Evolutionary conservation across 2,888 invertebrate genomes (phyloP), one percentile per base, ranked within the genome.

Genomic region (Hylaea fasciaria): DNA sequence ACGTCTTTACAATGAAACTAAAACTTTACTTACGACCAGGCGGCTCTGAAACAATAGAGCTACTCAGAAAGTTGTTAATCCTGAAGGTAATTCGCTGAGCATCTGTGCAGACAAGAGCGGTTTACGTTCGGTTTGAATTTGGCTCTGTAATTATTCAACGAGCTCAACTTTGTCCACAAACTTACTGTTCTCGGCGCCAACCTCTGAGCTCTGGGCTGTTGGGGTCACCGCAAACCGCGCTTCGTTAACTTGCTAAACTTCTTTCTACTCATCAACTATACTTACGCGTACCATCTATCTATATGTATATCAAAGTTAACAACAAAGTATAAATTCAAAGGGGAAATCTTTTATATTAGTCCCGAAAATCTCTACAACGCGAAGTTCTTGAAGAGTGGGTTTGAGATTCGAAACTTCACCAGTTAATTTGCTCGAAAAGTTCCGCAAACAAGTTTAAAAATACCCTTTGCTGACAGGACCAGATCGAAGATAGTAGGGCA

Each of bases 91-190:
- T 70, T 71, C 62, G 16, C 62, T 59, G 50, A 68, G 69, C 69
- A 72, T 72, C 68, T 69, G 71, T 64, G 68, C 70, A 67, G 64
- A 65, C 52, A 48, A 16, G 14, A 46, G 60, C 12, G 55, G 47
- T 43, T 32, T 43, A 41, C 40, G 54, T 60, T 69, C 62, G 64
- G 70, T 74, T 71, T 73, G 72, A 73, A 76, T 75, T 77, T 74
- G 71, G 65, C 76, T 76, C 69, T 73, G 77, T 73, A 82, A 83
- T 83, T 84, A 82, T 82, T 81, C 81, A 79, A 66, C 74, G 68
- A 76, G 76, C 74, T 74, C 64, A 82, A 82, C 74, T 83, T 81
- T 67, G 51, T 58, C 75, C 69, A 64, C 77, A 70, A 78, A 81
- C 74, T 83, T 80, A 74, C 65, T 70, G 70, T 71, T 72, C 69